Conservation (phyloP, 92 coral and sea anemone species). For the Muricea muricata region DNA sequence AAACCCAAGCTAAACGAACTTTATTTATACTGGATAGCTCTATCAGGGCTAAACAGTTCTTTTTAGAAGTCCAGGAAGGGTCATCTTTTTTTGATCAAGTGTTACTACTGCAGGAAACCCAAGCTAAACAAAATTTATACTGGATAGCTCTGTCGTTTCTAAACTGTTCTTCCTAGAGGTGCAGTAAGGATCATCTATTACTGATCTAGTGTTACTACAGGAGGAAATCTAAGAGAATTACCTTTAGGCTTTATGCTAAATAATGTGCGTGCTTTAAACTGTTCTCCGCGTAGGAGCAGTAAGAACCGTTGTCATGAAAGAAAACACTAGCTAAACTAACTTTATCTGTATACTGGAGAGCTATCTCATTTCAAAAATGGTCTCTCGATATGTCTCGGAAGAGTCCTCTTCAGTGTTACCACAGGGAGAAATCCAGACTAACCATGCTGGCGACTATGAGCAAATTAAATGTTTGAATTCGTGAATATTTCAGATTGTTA, state of each 20-base stretch:
- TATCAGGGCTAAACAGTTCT: background rate
- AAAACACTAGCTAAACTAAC: background rate
- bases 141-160: constrained; percentile 1
- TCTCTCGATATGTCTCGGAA: no score
- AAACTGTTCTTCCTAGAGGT: background rate
- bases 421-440: no score
- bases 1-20: background rate
- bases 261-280: background rate
- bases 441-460: no score
- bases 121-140: background rate
- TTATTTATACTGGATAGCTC: background rate
- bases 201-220: background rate
- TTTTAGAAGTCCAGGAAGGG: background rate
- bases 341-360: no score
- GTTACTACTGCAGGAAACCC: background rate
- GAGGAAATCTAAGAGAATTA: background rate
- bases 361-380: no score
- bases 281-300: background rate
- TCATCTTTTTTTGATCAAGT: background rate
- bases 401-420: no score
- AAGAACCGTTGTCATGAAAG: no score
- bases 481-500: background rate
- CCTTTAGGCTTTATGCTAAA: background rate
- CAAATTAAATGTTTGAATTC: background rate
- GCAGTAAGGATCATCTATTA: background rate